Evolutionary conservation across 2,888 invertebrate genomes (phyloP).

Genomic region (Linnaemya vulpina): DNA sequence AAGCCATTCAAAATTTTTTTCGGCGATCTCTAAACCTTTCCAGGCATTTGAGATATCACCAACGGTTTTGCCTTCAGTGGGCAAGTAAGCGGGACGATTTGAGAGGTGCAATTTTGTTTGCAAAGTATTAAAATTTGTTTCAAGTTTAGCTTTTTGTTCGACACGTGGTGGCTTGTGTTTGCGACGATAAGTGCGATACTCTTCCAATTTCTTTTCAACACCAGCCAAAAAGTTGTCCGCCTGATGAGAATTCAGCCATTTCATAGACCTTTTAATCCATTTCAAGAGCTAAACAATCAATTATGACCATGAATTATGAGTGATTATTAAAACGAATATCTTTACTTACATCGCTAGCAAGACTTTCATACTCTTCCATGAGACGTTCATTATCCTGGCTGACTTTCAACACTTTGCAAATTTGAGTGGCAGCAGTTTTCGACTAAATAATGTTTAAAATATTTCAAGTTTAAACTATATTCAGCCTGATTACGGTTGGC

Average conservation of each 20-base stretch:
- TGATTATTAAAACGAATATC: not conserved
- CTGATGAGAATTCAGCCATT: constrained; percentile 97
- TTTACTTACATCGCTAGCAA: constrained; percentile 97
- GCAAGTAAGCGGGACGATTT: constrained; percentile 99
- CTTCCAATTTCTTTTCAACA: constrained; percentile 98
- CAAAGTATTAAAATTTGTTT: constrained; percentile 99
- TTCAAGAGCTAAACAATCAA: constrained; percentile 89
- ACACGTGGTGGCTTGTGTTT: constrained; percentile 99
- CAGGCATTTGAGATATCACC: constrained; percentile 99
- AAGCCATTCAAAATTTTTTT: constrained; percentile 99
- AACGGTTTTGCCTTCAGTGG: constrained; percentile 99
- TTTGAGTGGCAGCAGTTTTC: constrained; percentile 99
- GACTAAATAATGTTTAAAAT: constrained; percentile 87
- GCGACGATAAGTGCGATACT: constrained; percentile 98
- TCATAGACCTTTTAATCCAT: constrained; percentile 99
- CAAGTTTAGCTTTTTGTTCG: constrained; percentile 99
- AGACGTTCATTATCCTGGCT: constrained; percentile 99
- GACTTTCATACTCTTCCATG: constrained; percentile 99
- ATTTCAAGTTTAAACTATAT: too few relatives aligned
- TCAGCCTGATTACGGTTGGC: too few relatives aligned
- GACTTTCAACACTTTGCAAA: constrained; percentile 99
- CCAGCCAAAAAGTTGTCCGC: constrained; percentile 99
- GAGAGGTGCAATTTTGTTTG: constrained; percentile 99
- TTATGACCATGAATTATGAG: not conserved
- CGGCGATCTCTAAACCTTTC: constrained; percentile 98